phyloP scores from a whole-genome alignment of 2,113 vertebrate species.

The Rynchops niger region DNA sequence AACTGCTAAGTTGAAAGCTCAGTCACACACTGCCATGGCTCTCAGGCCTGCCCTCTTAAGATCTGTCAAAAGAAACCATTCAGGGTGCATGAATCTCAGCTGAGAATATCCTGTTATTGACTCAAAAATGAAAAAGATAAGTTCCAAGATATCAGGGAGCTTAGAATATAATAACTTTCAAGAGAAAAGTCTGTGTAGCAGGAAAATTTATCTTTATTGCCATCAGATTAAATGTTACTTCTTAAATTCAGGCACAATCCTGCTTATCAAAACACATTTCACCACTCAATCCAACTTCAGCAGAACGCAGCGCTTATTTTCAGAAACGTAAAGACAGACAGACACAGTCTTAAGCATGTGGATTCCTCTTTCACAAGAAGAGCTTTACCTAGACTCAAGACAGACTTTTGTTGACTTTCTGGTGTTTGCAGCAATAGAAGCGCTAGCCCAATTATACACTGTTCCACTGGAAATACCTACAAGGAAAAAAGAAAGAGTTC shows the following conservation, averaged over 20 bases:
- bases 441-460: slow-evolving; percentile 80
- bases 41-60: neutral
- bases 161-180: neutral
- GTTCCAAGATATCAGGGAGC: neutral
- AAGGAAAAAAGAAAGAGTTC: neutral
- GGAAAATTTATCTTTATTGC: neutral
- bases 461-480: slow-evolving; percentile 83
- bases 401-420: slow-evolving; percentile 82
- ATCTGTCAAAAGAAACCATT: neutral
- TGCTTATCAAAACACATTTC: neutral
- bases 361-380: neutral
- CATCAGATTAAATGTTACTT: neutral
- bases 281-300: neutral
- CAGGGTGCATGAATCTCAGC: neutral
- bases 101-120: neutral
- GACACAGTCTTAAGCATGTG: neutral
- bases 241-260: neutral
- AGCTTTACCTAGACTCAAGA: slow-evolving; percentile 87
- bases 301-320: neutral
- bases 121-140: neutral
- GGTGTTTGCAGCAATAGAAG: slow-evolving; percentile 85
- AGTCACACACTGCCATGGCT: neutral
- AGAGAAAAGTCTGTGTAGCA: neutral
- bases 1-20: neutral
- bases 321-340: neutral